phyloP scores from a whole-genome alignment of 2,888 invertebrate species.

The Gerosis bhagava region DNA sequence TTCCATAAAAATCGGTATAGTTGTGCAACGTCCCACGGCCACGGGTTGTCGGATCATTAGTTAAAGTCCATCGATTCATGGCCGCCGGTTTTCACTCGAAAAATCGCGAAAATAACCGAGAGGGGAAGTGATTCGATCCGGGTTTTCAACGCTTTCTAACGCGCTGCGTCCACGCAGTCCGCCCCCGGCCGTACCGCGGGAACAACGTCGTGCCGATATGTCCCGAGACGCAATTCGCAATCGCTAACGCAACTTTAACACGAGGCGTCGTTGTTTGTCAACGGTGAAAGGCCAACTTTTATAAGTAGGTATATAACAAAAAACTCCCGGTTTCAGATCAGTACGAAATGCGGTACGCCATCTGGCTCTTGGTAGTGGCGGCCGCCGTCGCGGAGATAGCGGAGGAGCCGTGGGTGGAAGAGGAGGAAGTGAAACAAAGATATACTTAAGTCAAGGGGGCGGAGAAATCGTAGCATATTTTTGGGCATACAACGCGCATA shows the following conservation, averaged over 20 bases:
- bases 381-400: slow-evolving; percentile 48
- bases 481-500: no score
- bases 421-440: no score
- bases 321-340: slow-evolving; percentile 50
- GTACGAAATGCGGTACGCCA: slow-evolving; percentile 58
- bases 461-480: no score
- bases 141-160: slow-evolving; percentile 67
- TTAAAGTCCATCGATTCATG: slow-evolving; percentile 61
- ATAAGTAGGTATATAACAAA: slow-evolving; percentile 64
- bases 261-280: slow-evolving; percentile 39
- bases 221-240: slow-evolving; percentile 47
- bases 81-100: slow-evolving; percentile 60
- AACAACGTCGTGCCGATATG: slow-evolving; percentile 39
- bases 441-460: no score
- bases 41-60: no score
- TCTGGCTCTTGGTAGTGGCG: slow-evolving; percentile 53
- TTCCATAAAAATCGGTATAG: no score
- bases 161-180: slow-evolving; percentile 49
- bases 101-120: slow-evolving; percentile 60
- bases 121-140: slow-evolving; percentile 53
- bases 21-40: no score
- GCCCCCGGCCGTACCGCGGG: slow-evolving; percentile 48
- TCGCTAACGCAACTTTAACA: slow-evolving; percentile 52
- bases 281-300: slow-evolving; percentile 61
- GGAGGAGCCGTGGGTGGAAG: slow-evolving; percentile 61